Base-by-base conservation (phyloP, 2,797 vertebrate species). In the Sebastes jordani region DNA sequence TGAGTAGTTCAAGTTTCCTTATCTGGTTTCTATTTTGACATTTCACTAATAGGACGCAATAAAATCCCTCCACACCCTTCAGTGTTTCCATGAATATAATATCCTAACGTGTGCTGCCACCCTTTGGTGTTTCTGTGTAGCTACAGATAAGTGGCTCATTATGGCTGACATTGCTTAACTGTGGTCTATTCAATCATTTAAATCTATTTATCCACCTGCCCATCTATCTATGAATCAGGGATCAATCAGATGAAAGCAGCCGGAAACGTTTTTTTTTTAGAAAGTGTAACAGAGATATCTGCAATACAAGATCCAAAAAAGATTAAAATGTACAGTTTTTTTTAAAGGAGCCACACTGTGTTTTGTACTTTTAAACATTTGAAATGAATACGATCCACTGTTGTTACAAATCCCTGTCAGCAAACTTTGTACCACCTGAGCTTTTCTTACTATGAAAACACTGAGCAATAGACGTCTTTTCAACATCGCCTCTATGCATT, bases 51-150 rank as follows among this genome's bases (percentile, higher is more conserved):
- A 2, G 6, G 18, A 30, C 14, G 27, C 2, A 58, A 32, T 30
- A 2, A 29, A 25, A 64, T 18, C n/a, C 29, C 2, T 66, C 10
- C n/a, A n/a, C 38, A 32, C 1, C 34, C 23, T 63, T 7, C 56
- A 38, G 55, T 11, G 1, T 30, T 16, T 42, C 11, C 38, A 13
- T 13, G 8, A 30, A 20, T 8, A 4, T 52, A 38, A 38, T 66
- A 20, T 67, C 54, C 42, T 55, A 69, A 64, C n/a, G 27, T 38
- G 36, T 73, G 71, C 85, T 79, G 85, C 88, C 91, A 73, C 86
- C 92, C 80, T 56, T 7, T 88, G 91, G 87, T 72, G 54, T 23
- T 18, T 69, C 7, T 56, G 18, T 76, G 67, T 60, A 79, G 6
- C 29, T 74, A 54, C 86, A 88, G 22, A 42, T 55, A 23, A 25